A percentile compares a stretch with the other conserved stretches of the same genome.
Evolutionary conservation across 2,888 invertebrate genomes (phyloP).

Genomic region (Spodoptera exigua): DNA sequence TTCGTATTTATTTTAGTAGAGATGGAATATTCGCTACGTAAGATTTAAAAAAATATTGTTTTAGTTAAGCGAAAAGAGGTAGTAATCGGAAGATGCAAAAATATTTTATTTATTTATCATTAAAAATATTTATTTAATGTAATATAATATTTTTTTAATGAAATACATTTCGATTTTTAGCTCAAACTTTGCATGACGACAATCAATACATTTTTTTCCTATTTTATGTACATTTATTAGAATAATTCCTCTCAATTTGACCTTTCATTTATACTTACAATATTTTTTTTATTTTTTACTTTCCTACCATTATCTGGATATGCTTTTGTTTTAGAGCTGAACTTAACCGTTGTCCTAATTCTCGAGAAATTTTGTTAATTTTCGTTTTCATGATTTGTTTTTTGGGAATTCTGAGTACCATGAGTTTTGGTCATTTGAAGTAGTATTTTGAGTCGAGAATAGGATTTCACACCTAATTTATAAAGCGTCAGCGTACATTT

Average conservation of each 20-base stretch:
- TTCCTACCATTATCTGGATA: slow-evolving; percentile 80
- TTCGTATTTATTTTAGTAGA: slow-evolving; percentile 19
- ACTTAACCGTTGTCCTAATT: slow-evolving; percentile 33
- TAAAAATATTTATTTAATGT: slow-evolving; percentile 35
- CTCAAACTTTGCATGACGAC: slow-evolving; percentile 70
- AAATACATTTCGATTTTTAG: slow-evolving; percentile 54
- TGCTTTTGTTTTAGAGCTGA: slow-evolving; percentile 71
- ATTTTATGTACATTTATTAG: slow-evolving; percentile 85
- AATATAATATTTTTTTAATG: slow-evolving; percentile 40
- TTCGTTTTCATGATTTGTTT: slow-evolving; percentile 1
- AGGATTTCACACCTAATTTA: slow-evolving; percentile 50
- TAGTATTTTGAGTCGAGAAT: slow-evolving; percentile 4
- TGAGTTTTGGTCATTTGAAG: background rate
- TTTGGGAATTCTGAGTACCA: background rate
- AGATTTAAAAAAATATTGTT: slow-evolving; percentile 26
- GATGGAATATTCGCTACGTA: slow-evolving; percentile 25
- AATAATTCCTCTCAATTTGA: slow-evolving; percentile 89
- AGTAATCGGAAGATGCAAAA: slow-evolving; percentile 64
- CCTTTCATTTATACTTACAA: slow-evolving; percentile 85
- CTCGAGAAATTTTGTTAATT: background rate
- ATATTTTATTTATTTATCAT: slow-evolving; percentile 48
- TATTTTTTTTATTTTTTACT: slow-evolving; percentile 71
- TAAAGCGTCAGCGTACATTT: slow-evolving; percentile 66
- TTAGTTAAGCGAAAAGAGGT: slow-evolving; percentile 60
- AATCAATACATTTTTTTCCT: slow-evolving; percentile 69